Evolutionary conservation across 2,888 invertebrate species (phyloP), one percentile per base, ranked within the genome.

Genomic region (Orthonevra nobilis): DNA sequence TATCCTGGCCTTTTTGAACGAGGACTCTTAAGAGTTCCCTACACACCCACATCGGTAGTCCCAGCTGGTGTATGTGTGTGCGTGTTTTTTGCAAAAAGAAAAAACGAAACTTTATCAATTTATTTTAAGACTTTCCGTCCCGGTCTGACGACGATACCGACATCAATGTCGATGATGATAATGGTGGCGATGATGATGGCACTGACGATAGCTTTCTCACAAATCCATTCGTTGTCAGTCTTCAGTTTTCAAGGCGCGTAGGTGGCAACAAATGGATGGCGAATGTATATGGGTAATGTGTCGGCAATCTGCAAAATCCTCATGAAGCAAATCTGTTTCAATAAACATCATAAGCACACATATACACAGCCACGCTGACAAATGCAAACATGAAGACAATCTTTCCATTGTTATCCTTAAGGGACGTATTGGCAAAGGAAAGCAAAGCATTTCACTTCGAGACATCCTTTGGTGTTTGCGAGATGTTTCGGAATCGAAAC

Each of bases 111-210:
- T 61, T 72, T 66, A 44, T 61, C 66, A 64, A 77, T 64, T 77
- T 68, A 61, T 72, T 72, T 72, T 54, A 72, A 72, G 72, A 66
- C 60, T 28, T 63, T 54, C 60, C 32, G 46, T 54, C 60, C 19
- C 36, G 36, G 9, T 28, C 44, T 32, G 61, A 56, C 38, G 56
- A 56, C 46, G 56, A 61, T 40, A 40, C n/a, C 26, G 32, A 44
- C 15, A 30, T 68, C 14, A 17, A 32, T 19, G 32, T 10, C n/a
- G 32, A 19, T 9, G 46, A 15, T 1, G 15, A 40, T 15, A 32
- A 32, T 15, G 34, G 7, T 48, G 48, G 48, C 36, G 50, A 66
- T 58, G 54, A 54, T 74, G 54, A 61, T 61, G 60, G 58, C 26
- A 32, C 34, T 60, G 66, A 68, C 56, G 74, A 48, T 61, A 40